phyloP scores from a whole-genome alignment of 2,797 vertebrate species.

The Champsocephalus gunnari region DNA sequence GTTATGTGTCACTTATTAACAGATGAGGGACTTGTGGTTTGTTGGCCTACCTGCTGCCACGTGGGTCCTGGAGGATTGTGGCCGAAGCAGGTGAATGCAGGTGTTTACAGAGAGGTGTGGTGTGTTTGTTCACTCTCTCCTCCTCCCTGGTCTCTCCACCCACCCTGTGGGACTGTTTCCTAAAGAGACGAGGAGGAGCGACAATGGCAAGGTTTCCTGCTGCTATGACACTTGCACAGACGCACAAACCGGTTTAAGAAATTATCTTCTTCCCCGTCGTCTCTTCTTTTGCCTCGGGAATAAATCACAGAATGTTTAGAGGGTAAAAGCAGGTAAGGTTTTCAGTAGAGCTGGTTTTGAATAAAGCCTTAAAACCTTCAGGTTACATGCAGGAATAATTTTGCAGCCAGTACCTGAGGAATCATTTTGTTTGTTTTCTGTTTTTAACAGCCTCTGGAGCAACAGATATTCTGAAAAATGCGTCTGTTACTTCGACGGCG shows the following conservation, averaged over 20 bases:
- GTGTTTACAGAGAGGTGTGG: constrained; percentile 75
- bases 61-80: constrained; percentile 65
- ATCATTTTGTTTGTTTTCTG: constrained; percentile 1
- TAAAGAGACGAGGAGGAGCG: constrained; percentile 40
- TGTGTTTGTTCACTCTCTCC: constrained; percentile 72
- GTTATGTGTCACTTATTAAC: constrained; percentile 55
- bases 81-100: constrained; percentile 60
- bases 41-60: constrained; percentile 64
- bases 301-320: neutral
- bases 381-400: neutral
- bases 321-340: neutral
- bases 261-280: neutral
- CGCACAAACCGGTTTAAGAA: constrained; percentile 45
- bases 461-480: constrained; percentile 74
- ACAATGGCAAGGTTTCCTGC: constrained; percentile 30
- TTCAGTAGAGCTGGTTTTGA: neutral
- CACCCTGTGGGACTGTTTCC: constrained; percentile 60
- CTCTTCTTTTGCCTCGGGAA: neutral
- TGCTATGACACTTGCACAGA: constrained; percentile 57
- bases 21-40: constrained; percentile 30
- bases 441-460: constrained; percentile 30
- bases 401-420: neutral
- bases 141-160: constrained; percentile 35
- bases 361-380: neutral
- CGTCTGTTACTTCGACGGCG: constrained; percentile 86